Conservation (phyloP, 2,888 invertebrate genomes). For the Athalia circularis region DNA sequence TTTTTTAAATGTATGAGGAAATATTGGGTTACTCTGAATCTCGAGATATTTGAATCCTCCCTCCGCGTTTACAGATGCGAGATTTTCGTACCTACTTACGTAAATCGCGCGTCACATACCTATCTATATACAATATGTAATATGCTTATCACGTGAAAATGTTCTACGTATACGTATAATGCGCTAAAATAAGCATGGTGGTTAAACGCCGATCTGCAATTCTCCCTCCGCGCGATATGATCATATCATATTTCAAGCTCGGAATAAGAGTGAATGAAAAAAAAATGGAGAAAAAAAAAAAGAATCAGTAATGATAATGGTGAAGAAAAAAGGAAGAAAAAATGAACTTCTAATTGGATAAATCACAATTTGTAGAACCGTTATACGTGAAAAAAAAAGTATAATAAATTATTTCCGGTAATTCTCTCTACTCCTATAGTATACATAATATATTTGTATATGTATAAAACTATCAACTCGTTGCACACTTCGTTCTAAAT, state of each 20-base stretch:
- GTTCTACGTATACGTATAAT: too few species aligned
- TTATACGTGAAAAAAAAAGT: constrained; percentile 31
- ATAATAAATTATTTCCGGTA: constrained; percentile 39
- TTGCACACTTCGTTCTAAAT: too few species aligned
- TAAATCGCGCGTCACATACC: too few species aligned
- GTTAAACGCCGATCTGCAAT: constrained; percentile 31
- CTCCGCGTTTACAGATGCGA: too few species aligned
- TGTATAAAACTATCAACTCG: too few species aligned
- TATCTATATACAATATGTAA: too few species aligned
- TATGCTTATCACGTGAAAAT: too few species aligned
- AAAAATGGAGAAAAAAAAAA: too few species aligned
- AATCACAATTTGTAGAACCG: neutral
- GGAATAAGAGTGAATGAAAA: too few species aligned
- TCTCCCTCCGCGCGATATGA: constrained; percentile 1
- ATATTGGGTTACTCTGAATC: constrained; percentile 27
- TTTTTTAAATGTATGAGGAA: neutral
- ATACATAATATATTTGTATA: neutral
- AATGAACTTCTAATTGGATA: constrained; percentile 7
- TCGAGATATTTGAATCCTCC: neutral
- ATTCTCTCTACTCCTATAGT: constrained; percentile 12
- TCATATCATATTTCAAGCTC: constrained; percentile 19
- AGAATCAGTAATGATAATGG: too few species aligned
- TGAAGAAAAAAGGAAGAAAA: neutral
- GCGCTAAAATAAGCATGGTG: neutral
- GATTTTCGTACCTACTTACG: too few species aligned